Base-by-base conservation (phyloP, 1,140 invertebrate genomes). In the Drosophila kanapiae region DNA sequence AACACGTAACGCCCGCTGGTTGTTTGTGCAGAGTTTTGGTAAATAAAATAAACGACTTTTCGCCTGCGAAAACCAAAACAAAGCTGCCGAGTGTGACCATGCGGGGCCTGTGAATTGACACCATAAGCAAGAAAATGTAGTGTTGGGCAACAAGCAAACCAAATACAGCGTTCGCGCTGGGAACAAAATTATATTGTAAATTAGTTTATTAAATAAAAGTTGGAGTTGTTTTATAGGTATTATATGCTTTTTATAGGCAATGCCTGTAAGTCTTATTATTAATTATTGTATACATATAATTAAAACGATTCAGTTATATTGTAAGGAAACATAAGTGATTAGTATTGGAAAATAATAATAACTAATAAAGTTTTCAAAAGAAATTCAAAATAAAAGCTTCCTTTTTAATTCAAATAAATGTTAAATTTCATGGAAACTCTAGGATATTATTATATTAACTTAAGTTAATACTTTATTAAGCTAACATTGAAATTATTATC, bases 11-110 rank as follows among this genome's bases (percentile, higher is more conserved):
- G 33, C 49, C 29, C 35, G 56, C 33, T 63, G 63, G 42, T 56
- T 54, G 62, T 79, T 75, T 75, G 67, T 63, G 68, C 68, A 78
- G 65, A 59, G 61, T 60, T 54, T 63, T 72, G 60, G 79, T 82
- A 82, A 82, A 78, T 78, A 65, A 82, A 82, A 78, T 78, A 65
- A 78, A 72, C 72, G 56, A 67, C 33, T 54, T 59, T 18, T 62
- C 29, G 62, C 57, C 57, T 65, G 57, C 57, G 38, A 65, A 56
- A 65, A 65, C 37, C 61, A 65, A 65, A 65, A 65, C 62, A 72
- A 71, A 71, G 69, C 43, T 71, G 33, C 18, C 53, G 14, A 64
- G 61, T 43, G 62, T 64, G 62, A 33, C 37, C 62, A 42, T 29
- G 1, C 53, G 9, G 11, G 6, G n/a, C 4, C 10, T 9, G 14